These are phyloP conservation scores for Branchipolynoe longqiensis DNA, from an alignment of 2,888 invertebrate genomes.

Conservation along the genomic window DNA sequence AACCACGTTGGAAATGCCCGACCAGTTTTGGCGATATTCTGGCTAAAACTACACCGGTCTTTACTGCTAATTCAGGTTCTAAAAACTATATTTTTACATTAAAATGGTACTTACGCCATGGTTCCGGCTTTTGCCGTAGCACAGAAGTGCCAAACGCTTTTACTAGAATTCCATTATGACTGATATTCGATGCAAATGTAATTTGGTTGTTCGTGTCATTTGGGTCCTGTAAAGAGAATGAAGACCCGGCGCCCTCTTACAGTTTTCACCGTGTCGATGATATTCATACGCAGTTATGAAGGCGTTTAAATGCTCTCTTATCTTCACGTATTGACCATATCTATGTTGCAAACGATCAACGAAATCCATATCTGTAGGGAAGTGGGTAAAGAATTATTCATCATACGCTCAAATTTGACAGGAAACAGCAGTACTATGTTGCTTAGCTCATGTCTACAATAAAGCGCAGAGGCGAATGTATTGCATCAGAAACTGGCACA, in stretches of 20 bases:
- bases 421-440: neutral
- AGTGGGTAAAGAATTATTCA: too few species aligned
- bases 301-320: neutral
- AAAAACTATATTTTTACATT: neutral
- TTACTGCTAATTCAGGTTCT: neutral
- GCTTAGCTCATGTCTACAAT: neutral
- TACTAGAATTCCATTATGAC: conserved; percentile 46
- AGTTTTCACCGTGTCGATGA: neutral
- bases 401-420: too few species aligned
- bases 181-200: conserved; percentile 17
- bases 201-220: conserved; percentile 26
- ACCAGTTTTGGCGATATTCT: neutral
- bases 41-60: neutral
- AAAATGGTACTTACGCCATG: conserved; percentile 52
- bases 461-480: neutral
- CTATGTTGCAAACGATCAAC: neutral
- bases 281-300: neutral
- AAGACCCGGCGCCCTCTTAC: neutral
- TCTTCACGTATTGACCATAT: neutral
- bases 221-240: conserved; percentile 10
- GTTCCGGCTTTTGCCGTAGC: conserved; percentile 50
- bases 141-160: conserved; percentile 45
- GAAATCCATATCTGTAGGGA: neutral
- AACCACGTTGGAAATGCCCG: neutral
- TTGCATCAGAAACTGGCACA: conserved; percentile 38